A percentile compares a stretch with the other conserved stretches of the same genome.
phyloP scores from a whole-genome alignment of 2,888 invertebrate genomes.

The Melieria picta region DNA sequence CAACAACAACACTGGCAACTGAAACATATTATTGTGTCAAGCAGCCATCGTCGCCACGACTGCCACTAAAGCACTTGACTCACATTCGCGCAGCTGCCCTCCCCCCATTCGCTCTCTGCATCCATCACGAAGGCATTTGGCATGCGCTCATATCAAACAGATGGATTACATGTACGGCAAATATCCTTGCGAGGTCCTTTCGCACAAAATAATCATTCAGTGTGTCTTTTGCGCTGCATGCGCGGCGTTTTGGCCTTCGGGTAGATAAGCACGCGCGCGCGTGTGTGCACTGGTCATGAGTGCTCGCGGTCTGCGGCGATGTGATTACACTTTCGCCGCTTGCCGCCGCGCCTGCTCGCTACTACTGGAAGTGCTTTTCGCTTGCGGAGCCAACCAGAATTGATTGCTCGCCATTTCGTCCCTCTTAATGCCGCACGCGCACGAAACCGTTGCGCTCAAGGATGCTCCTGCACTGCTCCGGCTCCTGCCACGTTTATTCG shows the following conservation, averaged over 20 bases:
- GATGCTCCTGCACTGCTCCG: background rate
- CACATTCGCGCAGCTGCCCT: background rate
- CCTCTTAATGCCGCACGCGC: conserved; percentile 15
- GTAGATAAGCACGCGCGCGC: conserved; percentile 21
- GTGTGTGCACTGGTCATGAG: conserved; percentile 26
- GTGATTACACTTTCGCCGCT: background rate
- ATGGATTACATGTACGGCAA: conserved; percentile 28
- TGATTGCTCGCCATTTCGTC: conserved; percentile 37
- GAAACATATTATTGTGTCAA: background rate
- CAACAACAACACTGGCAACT: conserved; percentile 1
- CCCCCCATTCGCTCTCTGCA: background rate
- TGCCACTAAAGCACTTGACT: background rate
- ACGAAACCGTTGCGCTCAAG: background rate
- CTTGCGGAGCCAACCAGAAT: conserved; percentile 39
- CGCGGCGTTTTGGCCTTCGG: background rate
- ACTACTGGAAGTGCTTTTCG: conserved; percentile 18
- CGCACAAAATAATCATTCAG: conserved; percentile 30
- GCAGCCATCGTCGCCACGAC: background rate
- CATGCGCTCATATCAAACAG: background rate
- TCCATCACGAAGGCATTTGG: background rate
- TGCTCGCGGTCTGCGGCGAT: conserved; percentile 1
- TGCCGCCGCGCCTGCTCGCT: background rate
- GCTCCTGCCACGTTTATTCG: background rate
- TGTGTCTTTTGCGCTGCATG: background rate
- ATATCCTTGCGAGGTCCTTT: conserved; percentile 21